Percentiles rank a stretch among this genome's conserved stretches.
phyloP scores from a whole-genome alignment of 2,113 vertebrate genomes.

The Cnemophilus loriae region DNA sequence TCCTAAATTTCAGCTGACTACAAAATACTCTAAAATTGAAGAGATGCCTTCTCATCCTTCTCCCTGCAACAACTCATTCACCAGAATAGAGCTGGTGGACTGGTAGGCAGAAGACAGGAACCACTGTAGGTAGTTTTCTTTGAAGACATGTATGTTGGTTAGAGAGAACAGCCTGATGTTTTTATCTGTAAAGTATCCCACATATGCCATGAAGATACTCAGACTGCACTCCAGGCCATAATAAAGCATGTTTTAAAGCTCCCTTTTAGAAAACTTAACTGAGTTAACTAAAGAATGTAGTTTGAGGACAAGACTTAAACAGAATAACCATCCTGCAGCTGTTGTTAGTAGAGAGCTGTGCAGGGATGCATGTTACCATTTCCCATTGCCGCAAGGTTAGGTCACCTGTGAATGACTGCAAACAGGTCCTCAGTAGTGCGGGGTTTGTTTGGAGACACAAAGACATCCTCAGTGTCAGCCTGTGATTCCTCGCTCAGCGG shows the following conservation, averaged over 20 bases:
- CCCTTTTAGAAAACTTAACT: neutral
- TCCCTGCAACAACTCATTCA: neutral
- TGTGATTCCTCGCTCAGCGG: conserved; percentile 90
- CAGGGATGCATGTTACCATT: neutral
- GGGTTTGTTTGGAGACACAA: conserved; percentile 91
- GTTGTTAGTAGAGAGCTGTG: neutral
- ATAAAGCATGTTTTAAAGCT: neutral
- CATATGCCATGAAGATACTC: neutral
- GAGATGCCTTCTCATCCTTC: neutral
- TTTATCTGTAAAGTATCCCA: neutral
- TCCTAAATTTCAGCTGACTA: neutral
- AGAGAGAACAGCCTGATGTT: neutral
- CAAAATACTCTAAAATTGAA: neutral
- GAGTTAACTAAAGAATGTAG: neutral
- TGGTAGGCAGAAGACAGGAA: neutral
- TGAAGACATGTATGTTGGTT: neutral
- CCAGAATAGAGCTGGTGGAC: neutral
- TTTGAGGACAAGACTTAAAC: neutral
- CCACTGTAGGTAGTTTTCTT: neutral
- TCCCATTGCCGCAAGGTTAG: neutral
- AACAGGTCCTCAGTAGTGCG: conserved; percentile 98
- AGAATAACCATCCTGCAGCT: neutral
- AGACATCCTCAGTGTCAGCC: conserved; percentile 84
- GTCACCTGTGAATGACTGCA: conserved; percentile 98
- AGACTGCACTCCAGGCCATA: neutral